Base-by-base conservation (phyloP, 1,140 invertebrate genomes). In the Dolichoris vasculosae region DNA sequence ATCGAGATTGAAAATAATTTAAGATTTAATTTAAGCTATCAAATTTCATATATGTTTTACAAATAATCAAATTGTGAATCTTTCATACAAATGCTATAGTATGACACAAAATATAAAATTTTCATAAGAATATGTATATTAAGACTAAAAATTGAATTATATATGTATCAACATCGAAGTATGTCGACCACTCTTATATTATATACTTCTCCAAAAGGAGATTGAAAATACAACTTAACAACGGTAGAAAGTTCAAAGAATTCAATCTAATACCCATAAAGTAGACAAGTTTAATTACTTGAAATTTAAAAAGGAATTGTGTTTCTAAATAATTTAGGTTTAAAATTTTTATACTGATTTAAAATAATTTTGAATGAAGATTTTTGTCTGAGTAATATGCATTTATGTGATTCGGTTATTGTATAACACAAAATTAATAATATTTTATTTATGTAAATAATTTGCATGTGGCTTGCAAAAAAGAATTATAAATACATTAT, bases 171-270 rank as follows among this genome's bases (percentile, higher is more conserved):
- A n/a, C n/a, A 43, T 26, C 2, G 0, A 73, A 73, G 69, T 43
- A 43, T 73, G 69, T 73, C 26, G 69, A 43, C 69, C 43, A 73
- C 38, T 38, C 38, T 38, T 23, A n/a, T 73, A 73, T 7, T 43
- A 73, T n/a, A 23, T 43, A 73, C 4, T 43, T 38, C 26, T 73
- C 38, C 20, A 11, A 73, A 43, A n/a, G 9, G 38, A 23, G 40
- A 43, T 43, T 40, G 35, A 40, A 43, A 73, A 73, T 73, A 43
- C 23, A 26, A 71, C 23, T 26, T 23, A 38, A 40, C 67, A 38
- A 69, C 13, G 0, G 67, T 38, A 69, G 67, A 69, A 69, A 69
- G 67, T 69, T 69, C 20, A 38, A 69, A 38, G 67, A 69, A 69
- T 69, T 38, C 67, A 23, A 32, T 67, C 23, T 40, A n/a, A 73